Conservation (phyloP, 2,797 vertebrate species). For the Acanthornis magna region DNA sequence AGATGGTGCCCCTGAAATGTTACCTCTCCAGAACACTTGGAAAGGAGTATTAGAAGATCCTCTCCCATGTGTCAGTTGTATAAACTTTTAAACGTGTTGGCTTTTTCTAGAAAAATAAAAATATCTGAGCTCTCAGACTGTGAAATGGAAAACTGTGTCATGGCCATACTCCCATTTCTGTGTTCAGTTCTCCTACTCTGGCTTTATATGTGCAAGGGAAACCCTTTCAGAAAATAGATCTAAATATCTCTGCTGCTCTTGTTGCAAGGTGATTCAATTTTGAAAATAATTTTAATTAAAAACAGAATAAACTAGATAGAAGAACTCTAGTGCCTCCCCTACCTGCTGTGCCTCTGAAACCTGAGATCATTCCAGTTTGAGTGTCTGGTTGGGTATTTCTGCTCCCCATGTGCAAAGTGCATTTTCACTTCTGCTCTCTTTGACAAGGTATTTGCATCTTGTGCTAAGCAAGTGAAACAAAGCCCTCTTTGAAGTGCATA, state of each 20-base stretch:
- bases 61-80: not conserved
- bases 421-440: not conserved
- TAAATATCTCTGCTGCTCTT: not conserved
- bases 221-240: not conserved
- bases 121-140: not conserved
- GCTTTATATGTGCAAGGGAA: not conserved
- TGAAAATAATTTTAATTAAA: not conserved
- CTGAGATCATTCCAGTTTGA: not conserved
- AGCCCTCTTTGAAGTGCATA: constrained; percentile 49
- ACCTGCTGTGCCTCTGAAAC: not conserved
- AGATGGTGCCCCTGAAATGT: not conserved
- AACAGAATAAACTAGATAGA: not conserved
- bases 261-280: not conserved
- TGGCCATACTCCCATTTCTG: not conserved
- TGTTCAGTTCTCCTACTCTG: not conserved
- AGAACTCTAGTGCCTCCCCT: not conserved
- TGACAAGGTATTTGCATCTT: constrained; percentile 38
- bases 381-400: not conserved
- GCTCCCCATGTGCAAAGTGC: not conserved
- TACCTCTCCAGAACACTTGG: not conserved
- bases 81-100: not conserved
- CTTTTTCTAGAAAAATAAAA: not conserved
- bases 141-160: not conserved
- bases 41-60: not conserved
- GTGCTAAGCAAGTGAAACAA: constrained; percentile 39